Evolutionary conservation across 2,113 vertebrate genomes (phyloP), one percentile per base, ranked within the genome.

Genomic region (Lynx canadensis): DNA sequence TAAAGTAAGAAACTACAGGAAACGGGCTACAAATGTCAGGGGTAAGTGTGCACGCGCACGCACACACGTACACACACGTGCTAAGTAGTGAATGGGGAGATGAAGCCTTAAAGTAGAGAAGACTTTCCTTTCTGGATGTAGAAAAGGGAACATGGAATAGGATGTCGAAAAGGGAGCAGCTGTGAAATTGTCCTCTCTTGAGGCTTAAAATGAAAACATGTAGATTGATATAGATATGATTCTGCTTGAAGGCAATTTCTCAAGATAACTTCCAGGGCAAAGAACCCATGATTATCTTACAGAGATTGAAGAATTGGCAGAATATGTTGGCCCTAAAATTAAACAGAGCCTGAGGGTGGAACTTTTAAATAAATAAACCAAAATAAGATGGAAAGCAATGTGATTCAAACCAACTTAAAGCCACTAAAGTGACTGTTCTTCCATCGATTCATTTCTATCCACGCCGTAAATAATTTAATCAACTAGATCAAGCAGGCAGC

Each of bases 351-450:
- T 60, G 13, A 3, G 82, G 41, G 36, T 69, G 27, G 31, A 68
- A 65, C 12, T 38, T 85, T 86, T 65, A 68, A 95, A 57, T 68
- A 95, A 73, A 9, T 29, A 31, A 93, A 18, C 36, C n/a, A 81
- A 97, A 96, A 48, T 36, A 88, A 94, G 82, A 76, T 63, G 31
- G 45, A 69, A 87, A n/a, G 50, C 48, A 78, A 71, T 36, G n/a
- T 0, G 16, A 45, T 11, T 90, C 38, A 63, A 45, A 27, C 73
- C 55, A 45, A 33, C 36, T 2, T 50, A 4, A 84, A 81, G 73
- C 19, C 66, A 52, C 14, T 7, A 27, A 65, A 14, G 18, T 60
- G 68, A 71, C 36, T 27, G 14, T 14, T 45, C 33, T 55, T 66
- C 60, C 50, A 69, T 76, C n/a, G 19, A 1, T 55, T 94, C 41